Percentiles rank a stretch among this genome's conserved stretches.
These are phyloP conservation scores for Myioborus miniatus DNA, from an alignment of 2,797 vertebrate species.

Conservation along the genomic window DNA sequence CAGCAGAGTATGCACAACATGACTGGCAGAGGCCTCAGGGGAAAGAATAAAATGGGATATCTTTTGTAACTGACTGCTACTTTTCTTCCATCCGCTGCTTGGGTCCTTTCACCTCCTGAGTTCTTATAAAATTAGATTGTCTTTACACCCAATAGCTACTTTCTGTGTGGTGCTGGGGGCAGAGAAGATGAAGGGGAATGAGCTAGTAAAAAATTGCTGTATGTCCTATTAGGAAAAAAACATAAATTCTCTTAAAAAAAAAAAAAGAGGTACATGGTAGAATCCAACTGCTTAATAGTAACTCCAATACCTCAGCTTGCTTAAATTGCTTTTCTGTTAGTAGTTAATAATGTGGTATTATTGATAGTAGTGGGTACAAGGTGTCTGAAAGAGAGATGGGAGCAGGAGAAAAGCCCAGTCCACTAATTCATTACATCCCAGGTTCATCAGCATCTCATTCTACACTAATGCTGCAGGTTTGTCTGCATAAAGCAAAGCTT, in stretches of 20 bases:
- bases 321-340: constrained; percentile 40
- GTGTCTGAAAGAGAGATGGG: constrained; percentile 42
- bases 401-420: background rate
- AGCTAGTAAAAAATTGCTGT: background rate
- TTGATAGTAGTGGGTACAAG: constrained; percentile 12
- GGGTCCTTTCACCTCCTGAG: background rate
- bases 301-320: constrained; percentile 10
- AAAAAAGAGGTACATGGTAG: background rate
- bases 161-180: background rate
- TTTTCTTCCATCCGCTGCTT: background rate
- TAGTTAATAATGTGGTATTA: background rate
- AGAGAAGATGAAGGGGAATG: background rate
- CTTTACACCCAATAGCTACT: background rate
- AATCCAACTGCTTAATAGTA: constrained; percentile 26
- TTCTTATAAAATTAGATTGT: background rate
- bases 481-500: constrained; percentile 53
- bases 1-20: background rate
- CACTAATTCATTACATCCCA: constrained; percentile 24
- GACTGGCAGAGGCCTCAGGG: background rate
- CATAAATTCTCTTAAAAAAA: background rate
- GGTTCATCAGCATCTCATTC: constrained; percentile 12
- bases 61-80: background rate
- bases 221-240: background rate
- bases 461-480: constrained; percentile 11
- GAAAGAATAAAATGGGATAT: background rate